Base-by-base conservation (phyloP, 2,113 vertebrate species). In the Percopsis transmontana region DNA sequence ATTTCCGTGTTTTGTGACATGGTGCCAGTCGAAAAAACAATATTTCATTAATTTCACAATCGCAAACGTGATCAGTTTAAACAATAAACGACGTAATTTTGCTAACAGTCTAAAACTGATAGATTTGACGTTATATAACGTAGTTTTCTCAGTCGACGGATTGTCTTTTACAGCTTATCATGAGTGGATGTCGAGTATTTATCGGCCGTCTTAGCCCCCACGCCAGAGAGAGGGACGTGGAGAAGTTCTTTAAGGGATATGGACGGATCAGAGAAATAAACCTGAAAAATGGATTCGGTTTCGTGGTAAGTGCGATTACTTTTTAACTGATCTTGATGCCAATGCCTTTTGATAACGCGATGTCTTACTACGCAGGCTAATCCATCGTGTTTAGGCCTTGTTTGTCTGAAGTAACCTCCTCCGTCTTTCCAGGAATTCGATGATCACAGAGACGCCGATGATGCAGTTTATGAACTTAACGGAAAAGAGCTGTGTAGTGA, bases 241-340 rank as follows among this genome's bases (percentile, higher is more conserved):
- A 97, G 82, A 97, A 96, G 62, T 97, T 97, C 80, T 97, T 97
- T 85, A 97, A 97, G 74, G 95, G 95, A 7, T 97, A 97, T 13
- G 96, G 96, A 13, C 91, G 93, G 21, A 97, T 97, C 76, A 85
- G 95, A 2, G 96, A 97, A 78, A 96, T 97, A 54, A 95, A 96
- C 81, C 83, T 97, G 1, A 97, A 97, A 78, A 96, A 96, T 62
- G 95, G 96, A 5, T 97, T 97, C 77, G 96, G 96, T 4, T 97
- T 97, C 88, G 96, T 97, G 93, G 96, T 97, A 14, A 85, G 94
- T 82, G 9, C n/a, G 6, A 4, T n/a, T 24, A 4, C 45, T 47
- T 47, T n/a, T 12, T 14, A 10, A 15, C 2, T 44, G 0, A 15
- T 16, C 8, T 11, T 51, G n/a, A n/a, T n/a, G n/a, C n/a, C n/a